Evolutionary conservation across 2,888 invertebrate species (phyloP).

Genomic region (Nowickia ferox): DNA sequence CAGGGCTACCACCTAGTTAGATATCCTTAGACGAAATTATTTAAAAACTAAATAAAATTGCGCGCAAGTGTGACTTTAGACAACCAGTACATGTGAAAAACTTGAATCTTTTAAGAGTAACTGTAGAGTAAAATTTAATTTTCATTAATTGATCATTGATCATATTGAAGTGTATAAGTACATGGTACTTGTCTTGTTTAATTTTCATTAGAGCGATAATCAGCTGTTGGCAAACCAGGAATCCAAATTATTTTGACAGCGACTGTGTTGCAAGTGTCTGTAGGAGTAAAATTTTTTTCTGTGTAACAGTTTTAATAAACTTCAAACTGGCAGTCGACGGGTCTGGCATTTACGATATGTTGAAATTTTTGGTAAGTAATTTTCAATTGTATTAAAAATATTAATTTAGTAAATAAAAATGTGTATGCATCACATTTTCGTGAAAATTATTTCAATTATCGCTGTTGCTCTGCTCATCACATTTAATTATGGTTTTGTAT

Average conservation of each 20-base stretch:
- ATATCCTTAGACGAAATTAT: too few relatives aligned
- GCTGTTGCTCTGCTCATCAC: not conserved
- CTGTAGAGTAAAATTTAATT: too few relatives aligned
- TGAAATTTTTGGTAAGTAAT: slow-evolving; percentile 80
- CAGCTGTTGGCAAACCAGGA: not conserved
- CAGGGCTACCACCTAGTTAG: too few relatives aligned
- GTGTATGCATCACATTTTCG: not conserved
- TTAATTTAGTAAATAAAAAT: not conserved
- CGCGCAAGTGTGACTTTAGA: too few relatives aligned
- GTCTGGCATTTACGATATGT: slow-evolving; percentile 77
- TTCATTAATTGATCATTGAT: too few relatives aligned
- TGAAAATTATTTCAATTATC: not conserved
- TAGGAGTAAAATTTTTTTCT: slow-evolving; percentile 33
- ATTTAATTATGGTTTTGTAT: not conserved
- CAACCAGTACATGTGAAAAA: too few relatives aligned
- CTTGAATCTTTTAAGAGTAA: too few relatives aligned
- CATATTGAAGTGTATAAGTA: too few relatives aligned
- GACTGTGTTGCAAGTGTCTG: slow-evolving; percentile 31
- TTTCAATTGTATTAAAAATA: not conserved
- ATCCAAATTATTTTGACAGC: slow-evolving; percentile 42
- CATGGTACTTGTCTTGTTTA: too few relatives aligned
- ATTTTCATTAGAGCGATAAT: too few relatives aligned
- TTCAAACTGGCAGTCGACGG: slow-evolving; percentile 79
- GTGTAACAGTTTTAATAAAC: slow-evolving; percentile 74
- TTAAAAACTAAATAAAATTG: too few relatives aligned